phyloP scores from a whole-genome alignment of 2,888 invertebrate genomes.

The Uropetala carovei region DNA sequence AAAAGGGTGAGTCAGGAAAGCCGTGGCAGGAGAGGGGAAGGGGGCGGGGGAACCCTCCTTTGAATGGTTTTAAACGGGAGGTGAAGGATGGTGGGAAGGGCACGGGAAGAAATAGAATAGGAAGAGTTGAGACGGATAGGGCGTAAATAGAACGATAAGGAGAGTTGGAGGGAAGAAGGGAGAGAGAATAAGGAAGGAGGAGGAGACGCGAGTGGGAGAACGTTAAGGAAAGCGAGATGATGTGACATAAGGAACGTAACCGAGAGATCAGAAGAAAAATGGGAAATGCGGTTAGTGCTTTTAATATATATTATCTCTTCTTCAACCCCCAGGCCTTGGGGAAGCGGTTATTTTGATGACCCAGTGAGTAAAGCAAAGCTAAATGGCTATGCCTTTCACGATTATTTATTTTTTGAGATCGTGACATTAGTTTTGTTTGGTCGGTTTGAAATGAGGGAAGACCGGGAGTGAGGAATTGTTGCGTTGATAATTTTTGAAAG shows the following conservation, averaged over 20 bases:
- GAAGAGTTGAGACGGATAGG: neutral
- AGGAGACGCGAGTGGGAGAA: neutral
- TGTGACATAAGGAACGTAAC: neutral
- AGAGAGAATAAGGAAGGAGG: neutral
- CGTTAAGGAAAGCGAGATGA: neutral
- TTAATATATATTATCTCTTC: too few relatives aligned
- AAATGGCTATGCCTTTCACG: too few relatives aligned
- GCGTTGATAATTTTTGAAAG: too few relatives aligned
- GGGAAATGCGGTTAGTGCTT: too few relatives aligned
- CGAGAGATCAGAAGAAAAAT: neutral
- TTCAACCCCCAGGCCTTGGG: too few relatives aligned
- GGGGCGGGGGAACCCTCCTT: neutral
- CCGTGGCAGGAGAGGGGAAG: neutral
- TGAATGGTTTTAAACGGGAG: neutral
- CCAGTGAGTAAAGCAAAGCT: too few relatives aligned
- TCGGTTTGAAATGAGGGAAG: too few relatives aligned
- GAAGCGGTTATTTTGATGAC: too few relatives aligned
- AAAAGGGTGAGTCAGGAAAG: neutral
- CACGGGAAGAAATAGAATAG: neutral
- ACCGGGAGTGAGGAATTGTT: too few relatives aligned
- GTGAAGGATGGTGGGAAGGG: too few relatives aligned
- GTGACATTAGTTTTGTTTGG: too few relatives aligned
- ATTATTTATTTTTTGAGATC: too few relatives aligned
- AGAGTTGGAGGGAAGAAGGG: neutral
- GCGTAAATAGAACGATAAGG: slow-evolving; percentile 34